Evolutionary conservation across 2,888 invertebrate species (phyloP), one percentile per base, ranked within the genome.

Genomic region (Gymnocheta viridis): DNA sequence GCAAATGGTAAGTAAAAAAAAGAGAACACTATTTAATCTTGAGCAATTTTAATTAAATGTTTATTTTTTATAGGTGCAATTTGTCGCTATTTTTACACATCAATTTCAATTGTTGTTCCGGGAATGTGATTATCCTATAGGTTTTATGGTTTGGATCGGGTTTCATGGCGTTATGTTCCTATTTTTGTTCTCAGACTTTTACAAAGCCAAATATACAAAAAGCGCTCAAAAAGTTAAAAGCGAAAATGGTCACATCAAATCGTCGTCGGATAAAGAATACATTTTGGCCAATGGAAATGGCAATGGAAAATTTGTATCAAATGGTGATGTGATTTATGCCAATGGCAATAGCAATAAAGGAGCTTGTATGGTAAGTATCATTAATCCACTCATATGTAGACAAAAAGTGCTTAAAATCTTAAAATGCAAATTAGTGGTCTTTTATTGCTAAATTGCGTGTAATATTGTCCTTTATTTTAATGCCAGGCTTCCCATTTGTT

Each of bases 1-100:
- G 93, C 98, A 98, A 94, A 98, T 99, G 96, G 97, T 97, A 93
- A 92, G 72, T n/a, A n/a, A n/a, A n/a, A n/a, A n/a, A n/a, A n/a
- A n/a, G n/a, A n/a, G n/a, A n/a, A n/a, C n/a, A n/a, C n/a, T n/a
- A n/a, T n/a, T n/a, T n/a, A n/a, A n/a, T 32, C 32, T 32, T 32
- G 7, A 32, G 32, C 32, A 32, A 32, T 5, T 29, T 29, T 10
- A 24, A 12, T 19, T 22, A 12, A 14, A 49, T 24, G 19, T 38
- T 38, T 35, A 38, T 82, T 86, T 77, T 83, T 88, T 92, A 49
- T 93, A 98, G 97, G 94, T 97, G 60, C 98, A 98, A 93, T 98
- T 98, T 93, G 96, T 98, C 88, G 93, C 96, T 90, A 98, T 98
- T 90, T 97, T 98, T 93, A 94, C 94, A 67, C 98, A 98, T 92